phyloP scores from a whole-genome alignment of 2,888 invertebrate species.

The Hedychridium roseum region DNA sequence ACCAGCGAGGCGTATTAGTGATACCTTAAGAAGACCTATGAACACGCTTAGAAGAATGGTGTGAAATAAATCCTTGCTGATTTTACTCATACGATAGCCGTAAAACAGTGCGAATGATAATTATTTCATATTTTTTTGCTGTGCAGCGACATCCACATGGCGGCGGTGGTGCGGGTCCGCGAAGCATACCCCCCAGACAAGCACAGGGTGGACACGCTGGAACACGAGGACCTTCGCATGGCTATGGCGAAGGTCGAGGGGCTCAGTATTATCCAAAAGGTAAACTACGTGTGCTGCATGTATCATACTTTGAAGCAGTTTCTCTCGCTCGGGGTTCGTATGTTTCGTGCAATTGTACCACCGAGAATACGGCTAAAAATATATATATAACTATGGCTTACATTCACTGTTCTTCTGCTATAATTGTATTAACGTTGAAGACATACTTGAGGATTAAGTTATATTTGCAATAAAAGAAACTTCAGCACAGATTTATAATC shows the following conservation, averaged over 20 bases:
- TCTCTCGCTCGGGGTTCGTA: slow-evolving; percentile 37
- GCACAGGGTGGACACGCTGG: slow-evolving; percentile 51
- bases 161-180: slow-evolving; percentile 53
- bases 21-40: slow-evolving; percentile 90
- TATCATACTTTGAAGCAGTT: too few species aligned
- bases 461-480: too few species aligned
- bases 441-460: too few species aligned
- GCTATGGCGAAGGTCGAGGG: slow-evolving; percentile 76
- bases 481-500: too few species aligned
- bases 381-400: too few species aligned
- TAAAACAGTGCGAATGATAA: not conserved
- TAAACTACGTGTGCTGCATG: slow-evolving; percentile 55
- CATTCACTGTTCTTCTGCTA: too few species aligned
- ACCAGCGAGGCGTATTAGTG: slow-evolving; percentile 91
- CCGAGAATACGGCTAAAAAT: too few species aligned
- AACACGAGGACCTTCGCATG: slow-evolving; percentile 70
- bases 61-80: slow-evolving; percentile 29
- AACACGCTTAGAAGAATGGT: slow-evolving; percentile 90
- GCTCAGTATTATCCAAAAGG: slow-evolving; percentile 78
- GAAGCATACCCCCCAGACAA: slow-evolving; percentile 55
- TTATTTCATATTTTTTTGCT: slow-evolving; percentile 10
- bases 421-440: too few species aligned
- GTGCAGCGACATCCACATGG: slow-evolving; percentile 66
- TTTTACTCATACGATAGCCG: slow-evolving; percentile 1
- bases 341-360: too few species aligned